phyloP scores from a whole-genome alignment of 2,888 invertebrate genomes.

The Acanthopleura granulata region DNA sequence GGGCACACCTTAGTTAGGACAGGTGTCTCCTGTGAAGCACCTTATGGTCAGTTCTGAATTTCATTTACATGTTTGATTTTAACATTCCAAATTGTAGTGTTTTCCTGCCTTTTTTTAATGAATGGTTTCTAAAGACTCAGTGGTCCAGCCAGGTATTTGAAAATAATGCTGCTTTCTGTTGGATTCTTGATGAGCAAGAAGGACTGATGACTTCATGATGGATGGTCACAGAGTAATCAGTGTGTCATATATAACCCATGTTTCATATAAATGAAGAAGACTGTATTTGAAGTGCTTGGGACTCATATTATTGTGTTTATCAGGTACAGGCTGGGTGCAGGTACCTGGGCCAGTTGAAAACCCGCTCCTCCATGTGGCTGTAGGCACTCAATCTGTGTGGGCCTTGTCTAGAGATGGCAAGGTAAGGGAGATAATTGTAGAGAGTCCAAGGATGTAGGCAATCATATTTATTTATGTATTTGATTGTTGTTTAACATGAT shows the following conservation, averaged over 20 bases:
- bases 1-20: constrained; percentile 86
- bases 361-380: constrained; percentile 80
- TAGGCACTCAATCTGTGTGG: constrained; percentile 85
- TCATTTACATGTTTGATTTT: not conserved
- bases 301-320: constrained; percentile 19
- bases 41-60: constrained; percentile 73
- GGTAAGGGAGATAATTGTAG: constrained; percentile 27
- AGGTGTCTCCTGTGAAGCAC: constrained; percentile 84
- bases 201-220: too few species aligned
- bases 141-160: too few species aligned
- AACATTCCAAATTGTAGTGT: not conserved
- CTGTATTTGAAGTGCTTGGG: too few species aligned
- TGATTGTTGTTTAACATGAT: too few species aligned
- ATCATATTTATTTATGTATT: too few species aligned
- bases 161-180: too few species aligned
- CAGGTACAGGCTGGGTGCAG: constrained; percentile 79
- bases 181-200: too few species aligned
- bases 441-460: too few species aligned
- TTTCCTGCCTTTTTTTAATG: not conserved
- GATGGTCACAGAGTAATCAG: too few species aligned
- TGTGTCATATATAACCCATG: too few species aligned
- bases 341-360: constrained; percentile 79
- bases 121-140: too few species aligned
- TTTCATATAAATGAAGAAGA: too few species aligned
- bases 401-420: constrained; percentile 79